Percentiles rank a stretch among this genome's conserved stretches.
These are phyloP conservation scores for Ypsolopha sequella DNA, from an alignment of 2,888 invertebrate genomes.

Conservation along the genomic window DNA sequence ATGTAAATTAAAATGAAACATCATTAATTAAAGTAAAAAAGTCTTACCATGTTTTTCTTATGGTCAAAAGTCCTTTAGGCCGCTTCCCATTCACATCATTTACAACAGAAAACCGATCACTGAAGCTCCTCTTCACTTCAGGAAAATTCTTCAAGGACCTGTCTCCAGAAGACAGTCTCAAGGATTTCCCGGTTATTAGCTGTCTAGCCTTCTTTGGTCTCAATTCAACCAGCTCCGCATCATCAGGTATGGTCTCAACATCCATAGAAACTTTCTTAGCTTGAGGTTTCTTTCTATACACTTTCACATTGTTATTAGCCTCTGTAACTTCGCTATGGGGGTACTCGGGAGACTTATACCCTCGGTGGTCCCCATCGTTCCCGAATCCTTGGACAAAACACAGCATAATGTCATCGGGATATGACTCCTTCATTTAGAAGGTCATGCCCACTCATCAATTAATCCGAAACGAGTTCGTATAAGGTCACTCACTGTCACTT, in stretches of 20 bases:
- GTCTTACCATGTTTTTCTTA: constrained; percentile 62
- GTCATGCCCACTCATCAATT: constrained; percentile 30
- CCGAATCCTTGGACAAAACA: constrained; percentile 79
- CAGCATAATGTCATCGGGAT: constrained; percentile 73
- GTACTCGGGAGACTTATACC: constrained; percentile 39
- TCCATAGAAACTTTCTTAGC: constrained; percentile 29
- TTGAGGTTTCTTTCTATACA: constrained; percentile 14
- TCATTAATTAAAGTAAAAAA: background rate
- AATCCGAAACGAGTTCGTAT: constrained; percentile 7
- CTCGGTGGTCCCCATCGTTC: constrained; percentile 38
- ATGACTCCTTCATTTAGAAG: constrained; percentile 64
- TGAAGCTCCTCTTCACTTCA: constrained; percentile 59
- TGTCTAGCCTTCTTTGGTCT: constrained; percentile 26
- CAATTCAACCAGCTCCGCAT: constrained; percentile 24
- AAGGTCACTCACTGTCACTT: constrained; percentile 20
- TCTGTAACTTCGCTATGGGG: constrained; percentile 33
- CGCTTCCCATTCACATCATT: constrained; percentile 43
- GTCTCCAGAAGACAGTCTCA: constrained; percentile 41
- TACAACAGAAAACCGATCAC: constrained; percentile 56
- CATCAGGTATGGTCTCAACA: constrained; percentile 18
- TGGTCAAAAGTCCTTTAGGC: constrained; percentile 47
- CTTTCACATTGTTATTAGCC: constrained; percentile 32
- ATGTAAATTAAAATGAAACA: background rate
- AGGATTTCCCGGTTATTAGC: constrained; percentile 37
- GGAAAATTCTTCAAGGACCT: constrained; percentile 25